These are phyloP conservation scores for Zhengitettix transpicula DNA, from an alignment of 2,888 invertebrate genomes.

Conservation along the genomic window DNA sequence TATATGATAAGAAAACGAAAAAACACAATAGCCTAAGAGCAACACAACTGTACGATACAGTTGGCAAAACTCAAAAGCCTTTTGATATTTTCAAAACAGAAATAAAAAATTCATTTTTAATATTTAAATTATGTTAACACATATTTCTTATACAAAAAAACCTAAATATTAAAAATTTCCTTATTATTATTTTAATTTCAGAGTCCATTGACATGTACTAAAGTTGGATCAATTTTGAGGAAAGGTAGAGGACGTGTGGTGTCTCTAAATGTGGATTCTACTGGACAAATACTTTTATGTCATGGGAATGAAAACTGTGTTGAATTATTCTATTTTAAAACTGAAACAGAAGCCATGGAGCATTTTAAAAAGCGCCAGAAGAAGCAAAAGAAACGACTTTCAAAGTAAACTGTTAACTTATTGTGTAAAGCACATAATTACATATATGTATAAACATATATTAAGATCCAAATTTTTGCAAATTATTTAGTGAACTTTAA, in stretches of 20 bases:
- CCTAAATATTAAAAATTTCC: neutral
- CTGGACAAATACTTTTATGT: conserved; percentile 57
- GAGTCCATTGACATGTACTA: conserved; percentile 54
- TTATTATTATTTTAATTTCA: conserved; percentile 20
- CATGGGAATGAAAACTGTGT: conserved; percentile 67
- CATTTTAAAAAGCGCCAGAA: conserved; percentile 60
- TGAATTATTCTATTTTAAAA: conserved; percentile 68
- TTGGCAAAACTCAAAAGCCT: too few species aligned
- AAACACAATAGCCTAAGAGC: too few species aligned
- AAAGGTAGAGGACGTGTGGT: conserved; percentile 65
- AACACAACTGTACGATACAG: too few species aligned
- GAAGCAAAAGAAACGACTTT: conserved; percentile 41
- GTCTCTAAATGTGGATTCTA: conserved; percentile 52
- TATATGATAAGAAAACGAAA: too few species aligned
- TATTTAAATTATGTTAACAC: neutral
- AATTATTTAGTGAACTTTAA: too few species aligned
- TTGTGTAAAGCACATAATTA: too few species aligned
- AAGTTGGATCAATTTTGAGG: conserved; percentile 64
- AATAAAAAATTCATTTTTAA: neutral
- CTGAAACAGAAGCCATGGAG: conserved; percentile 52
- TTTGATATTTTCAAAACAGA: too few species aligned
- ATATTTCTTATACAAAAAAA: neutral
- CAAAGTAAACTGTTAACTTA: neutral
- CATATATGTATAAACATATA: too few species aligned
- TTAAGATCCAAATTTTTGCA: too few species aligned